phyloP scores from a whole-genome alignment of 2,113 vertebrate species.

The Procavia capensis region DNA sequence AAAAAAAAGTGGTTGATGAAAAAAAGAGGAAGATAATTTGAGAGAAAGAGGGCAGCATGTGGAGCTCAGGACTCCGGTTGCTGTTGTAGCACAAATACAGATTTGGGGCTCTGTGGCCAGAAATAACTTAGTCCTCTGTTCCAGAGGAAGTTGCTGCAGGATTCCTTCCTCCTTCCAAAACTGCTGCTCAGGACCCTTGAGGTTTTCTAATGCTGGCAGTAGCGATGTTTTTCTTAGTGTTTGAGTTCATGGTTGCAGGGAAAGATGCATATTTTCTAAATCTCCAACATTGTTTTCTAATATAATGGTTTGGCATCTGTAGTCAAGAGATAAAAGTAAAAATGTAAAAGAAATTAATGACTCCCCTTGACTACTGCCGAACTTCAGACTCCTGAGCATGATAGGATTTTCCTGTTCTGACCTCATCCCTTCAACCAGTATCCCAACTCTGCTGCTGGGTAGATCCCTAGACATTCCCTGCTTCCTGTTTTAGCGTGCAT shows the following conservation, averaged over 20 bases:
- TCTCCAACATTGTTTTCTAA: not conserved
- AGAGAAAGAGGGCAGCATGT: not conserved
- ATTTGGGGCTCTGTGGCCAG: not conserved
- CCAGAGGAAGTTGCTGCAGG: not conserved
- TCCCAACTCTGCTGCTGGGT: not conserved
- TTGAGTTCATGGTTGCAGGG: not conserved
- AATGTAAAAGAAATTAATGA: not conserved
- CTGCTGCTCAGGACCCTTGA: not conserved
- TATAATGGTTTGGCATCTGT: not conserved
- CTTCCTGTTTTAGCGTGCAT: not conserved
- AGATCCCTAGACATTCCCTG: not conserved
- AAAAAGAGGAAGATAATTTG: not conserved
- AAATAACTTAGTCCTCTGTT: not conserved
- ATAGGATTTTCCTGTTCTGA: slow-evolving; percentile 7
- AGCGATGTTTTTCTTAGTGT: not conserved
- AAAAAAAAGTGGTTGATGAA: not conserved
- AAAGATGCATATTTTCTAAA: not conserved
- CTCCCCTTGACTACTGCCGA: not conserved
- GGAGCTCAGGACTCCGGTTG: not conserved
- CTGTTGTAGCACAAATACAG: not conserved
- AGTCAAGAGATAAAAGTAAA: slow-evolving; percentile 3
- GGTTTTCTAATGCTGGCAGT: not conserved
- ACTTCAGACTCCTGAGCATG: not conserved
- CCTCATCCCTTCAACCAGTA: not conserved
- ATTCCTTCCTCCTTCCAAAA: not conserved